Evolutionary conservation across 2,888 invertebrate genomes (phyloP).

Genomic region (Trachelus stipa): DNA sequence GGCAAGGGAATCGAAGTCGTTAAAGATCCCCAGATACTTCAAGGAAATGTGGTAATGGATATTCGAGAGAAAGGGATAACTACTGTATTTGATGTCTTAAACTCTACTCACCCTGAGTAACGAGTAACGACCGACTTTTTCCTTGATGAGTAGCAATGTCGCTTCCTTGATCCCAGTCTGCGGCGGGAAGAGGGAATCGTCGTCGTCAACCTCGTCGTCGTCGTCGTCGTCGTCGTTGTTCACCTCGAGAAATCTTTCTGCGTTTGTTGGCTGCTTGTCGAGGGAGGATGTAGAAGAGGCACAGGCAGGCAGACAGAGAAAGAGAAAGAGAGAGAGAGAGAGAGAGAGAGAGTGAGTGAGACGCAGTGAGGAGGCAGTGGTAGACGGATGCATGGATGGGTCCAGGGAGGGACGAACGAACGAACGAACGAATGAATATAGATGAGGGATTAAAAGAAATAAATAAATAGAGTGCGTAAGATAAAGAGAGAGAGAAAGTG

Average conservation of each 20-base stretch:
- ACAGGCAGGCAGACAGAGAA: too few species aligned
- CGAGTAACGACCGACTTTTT: slow-evolving; percentile 89
- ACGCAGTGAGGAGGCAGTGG: background rate
- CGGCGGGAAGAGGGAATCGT: slow-evolving; percentile 77
- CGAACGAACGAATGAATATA: too few species aligned
- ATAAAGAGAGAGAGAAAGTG: background rate
- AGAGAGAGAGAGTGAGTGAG: too few species aligned
- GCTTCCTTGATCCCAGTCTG: slow-evolving; percentile 87
- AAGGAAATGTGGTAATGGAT: background rate
- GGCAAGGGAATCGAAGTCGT: slow-evolving; percentile 3
- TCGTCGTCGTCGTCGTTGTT: slow-evolving; percentile 37
- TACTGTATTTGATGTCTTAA: background rate
- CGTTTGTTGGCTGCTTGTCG: slow-evolving; percentile 73
- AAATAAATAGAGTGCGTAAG: too few species aligned
- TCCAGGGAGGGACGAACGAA: too few species aligned
- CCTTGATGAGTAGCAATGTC: slow-evolving; percentile 86
- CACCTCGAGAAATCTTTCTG: slow-evolving; percentile 73
- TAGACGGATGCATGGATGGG: background rate
- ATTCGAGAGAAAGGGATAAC: background rate
- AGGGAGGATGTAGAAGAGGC: background rate
- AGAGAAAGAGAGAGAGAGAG: background rate
- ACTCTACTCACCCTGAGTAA: slow-evolving; percentile 75
- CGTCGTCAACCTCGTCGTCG: slow-evolving; percentile 40
- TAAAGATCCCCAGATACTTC: background rate
- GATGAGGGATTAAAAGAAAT: too few species aligned